A percentile compares a stretch with the other conserved stretches of the same genome.
Conservation (phyloP, 2,113 vertebrate genomes). For the Chrysochloris asiatica region DNA sequence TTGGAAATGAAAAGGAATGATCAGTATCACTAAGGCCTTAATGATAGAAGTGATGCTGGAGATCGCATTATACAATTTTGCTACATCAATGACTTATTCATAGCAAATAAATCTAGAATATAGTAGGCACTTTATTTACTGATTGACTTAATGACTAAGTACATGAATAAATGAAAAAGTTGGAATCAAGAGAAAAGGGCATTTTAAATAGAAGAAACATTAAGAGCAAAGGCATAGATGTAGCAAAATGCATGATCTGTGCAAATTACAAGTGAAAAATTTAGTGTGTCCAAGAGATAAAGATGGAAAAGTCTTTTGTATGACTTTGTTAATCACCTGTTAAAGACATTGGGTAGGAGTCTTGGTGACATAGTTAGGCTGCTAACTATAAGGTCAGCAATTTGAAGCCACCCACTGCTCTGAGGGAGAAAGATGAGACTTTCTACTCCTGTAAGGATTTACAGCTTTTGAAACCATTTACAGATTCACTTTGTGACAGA, state of each 20-base stretch:
- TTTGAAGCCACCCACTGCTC: too few relatives aligned
- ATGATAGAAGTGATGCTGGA: too few relatives aligned
- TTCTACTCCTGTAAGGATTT: too few relatives aligned
- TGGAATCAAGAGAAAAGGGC: neutral
- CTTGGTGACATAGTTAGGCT: too few relatives aligned
- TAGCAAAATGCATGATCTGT: neutral
- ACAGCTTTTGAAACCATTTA: too few relatives aligned
- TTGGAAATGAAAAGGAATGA: too few relatives aligned
- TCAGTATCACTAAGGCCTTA: too few relatives aligned
- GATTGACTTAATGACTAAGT: neutral
- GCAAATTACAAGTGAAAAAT: neutral
- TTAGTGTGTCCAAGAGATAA: neutral
- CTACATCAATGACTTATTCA: too few relatives aligned
- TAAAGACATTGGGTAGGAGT: neutral
- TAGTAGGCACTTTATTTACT: neutral
- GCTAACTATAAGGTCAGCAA: too few relatives aligned
- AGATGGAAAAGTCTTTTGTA: neutral
- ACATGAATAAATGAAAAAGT: neutral
- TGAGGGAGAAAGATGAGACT: too few relatives aligned
- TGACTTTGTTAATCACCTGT: neutral
- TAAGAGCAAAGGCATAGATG: neutral
- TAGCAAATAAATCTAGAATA: neutral
- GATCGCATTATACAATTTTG: too few relatives aligned
- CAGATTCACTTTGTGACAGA: too few relatives aligned
- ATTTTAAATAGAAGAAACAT: neutral